Evolutionary conservation across 1,140 invertebrate species (phyloP).

Genomic region (Aphelinus atriplicis): DNA sequence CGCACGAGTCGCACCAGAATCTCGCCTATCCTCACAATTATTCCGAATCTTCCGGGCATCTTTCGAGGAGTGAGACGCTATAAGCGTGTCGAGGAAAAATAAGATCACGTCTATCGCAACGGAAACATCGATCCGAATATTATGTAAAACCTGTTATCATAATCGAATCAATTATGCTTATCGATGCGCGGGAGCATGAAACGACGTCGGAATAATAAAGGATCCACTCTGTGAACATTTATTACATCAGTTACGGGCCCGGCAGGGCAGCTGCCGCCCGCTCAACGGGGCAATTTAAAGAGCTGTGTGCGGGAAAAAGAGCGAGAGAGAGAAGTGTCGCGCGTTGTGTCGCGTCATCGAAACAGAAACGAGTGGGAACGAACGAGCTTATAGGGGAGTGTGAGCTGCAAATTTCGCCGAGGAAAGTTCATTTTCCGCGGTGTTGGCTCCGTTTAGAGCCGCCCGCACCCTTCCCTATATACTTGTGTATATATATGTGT

Average conservation of each 20-base stretch:
- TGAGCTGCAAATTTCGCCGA: slow-evolving; percentile 48
- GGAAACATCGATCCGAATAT: too few relatives aligned
- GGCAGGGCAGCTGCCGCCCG: neutral
- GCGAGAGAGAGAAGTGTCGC: neutral
- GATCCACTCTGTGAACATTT: neutral
- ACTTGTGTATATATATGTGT: neutral
- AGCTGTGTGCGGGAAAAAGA: neutral
- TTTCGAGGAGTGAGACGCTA: too few relatives aligned
- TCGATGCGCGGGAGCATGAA: too few relatives aligned
- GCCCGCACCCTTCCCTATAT: slow-evolving; percentile 42
- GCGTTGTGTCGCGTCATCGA: slow-evolving; percentile 18
- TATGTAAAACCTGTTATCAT: too few relatives aligned
- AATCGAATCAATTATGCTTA: too few relatives aligned
- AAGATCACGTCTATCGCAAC: too few relatives aligned
- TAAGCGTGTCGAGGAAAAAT: too few relatives aligned
- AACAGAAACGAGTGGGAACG: slow-evolving; percentile 7
- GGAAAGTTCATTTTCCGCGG: slow-evolving; percentile 58
- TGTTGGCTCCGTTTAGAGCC: slow-evolving; percentile 53
- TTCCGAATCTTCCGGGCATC: too few relatives aligned
- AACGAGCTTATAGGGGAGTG: neutral
- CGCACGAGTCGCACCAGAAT: too few relatives aligned
- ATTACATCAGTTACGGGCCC: slow-evolving; percentile 4
- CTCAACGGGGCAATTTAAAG: slow-evolving; percentile 2
- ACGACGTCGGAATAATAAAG: too few relatives aligned
- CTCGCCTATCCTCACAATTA: too few relatives aligned